Conservation (phyloP, 2,797 vertebrate genomes). For the Protosalanx chinensis region DNA sequence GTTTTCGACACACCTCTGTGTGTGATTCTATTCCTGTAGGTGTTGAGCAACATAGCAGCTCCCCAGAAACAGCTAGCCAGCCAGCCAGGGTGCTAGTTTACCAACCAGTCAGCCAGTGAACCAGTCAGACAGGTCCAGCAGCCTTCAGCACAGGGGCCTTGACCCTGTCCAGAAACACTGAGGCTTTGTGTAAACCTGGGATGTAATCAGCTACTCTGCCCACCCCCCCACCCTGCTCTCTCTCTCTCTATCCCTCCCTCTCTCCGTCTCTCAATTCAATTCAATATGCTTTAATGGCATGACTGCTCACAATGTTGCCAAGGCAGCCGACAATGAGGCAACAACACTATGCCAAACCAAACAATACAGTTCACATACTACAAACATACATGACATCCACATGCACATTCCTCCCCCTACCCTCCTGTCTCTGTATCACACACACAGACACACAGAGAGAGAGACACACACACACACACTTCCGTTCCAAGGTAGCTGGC, state of each 20-base stretch:
- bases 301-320: no score
- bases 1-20: conserved; percentile 21
- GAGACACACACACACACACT: conserved; percentile 12
- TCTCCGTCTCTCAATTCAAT: no score
- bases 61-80: conserved; percentile 4
- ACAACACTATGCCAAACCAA: no score
- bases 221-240: no score
- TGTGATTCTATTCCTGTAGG: conserved; percentile 5
- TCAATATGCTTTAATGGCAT: no score
- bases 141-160: conserved; percentile 16
- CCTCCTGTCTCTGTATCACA: neutral
- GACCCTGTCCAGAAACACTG: conserved; percentile 18
- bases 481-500: conserved; percentile 2
- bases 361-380: no score
- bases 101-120: neutral
- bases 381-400: no score
- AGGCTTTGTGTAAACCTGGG: conserved; percentile 46
- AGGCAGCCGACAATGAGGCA: no score
- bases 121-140: neutral
- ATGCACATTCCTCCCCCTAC: no score
- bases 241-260: no score
- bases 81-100: neutral
- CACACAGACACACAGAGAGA: neutral
- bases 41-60: no score
- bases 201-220: conserved; percentile 53